Evolutionary conservation across 2,888 invertebrate genomes (phyloP).

Genomic region (Mongoloraphidia duomilia): DNA sequence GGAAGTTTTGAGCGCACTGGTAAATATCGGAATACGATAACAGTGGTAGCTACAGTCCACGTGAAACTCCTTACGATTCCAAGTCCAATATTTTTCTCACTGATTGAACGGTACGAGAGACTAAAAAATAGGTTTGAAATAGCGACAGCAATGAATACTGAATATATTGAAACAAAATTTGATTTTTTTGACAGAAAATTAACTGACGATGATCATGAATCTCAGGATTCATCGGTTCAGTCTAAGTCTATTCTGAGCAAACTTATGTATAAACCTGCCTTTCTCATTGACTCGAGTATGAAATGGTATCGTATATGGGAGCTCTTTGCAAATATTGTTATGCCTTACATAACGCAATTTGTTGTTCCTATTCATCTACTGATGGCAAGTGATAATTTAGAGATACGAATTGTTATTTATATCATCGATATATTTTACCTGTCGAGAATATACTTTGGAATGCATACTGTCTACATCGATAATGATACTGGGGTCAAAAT

Average conservation of each 20-base stretch:
- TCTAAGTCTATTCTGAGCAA: no score
- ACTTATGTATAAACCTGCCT: no score
- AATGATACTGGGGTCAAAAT: conserved; percentile 13
- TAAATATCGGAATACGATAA: conserved; percentile 13
- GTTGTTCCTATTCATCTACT: conserved; percentile 6
- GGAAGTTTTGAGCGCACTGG: conserved; percentile 13
- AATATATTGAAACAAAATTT: background rate
- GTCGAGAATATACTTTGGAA: conserved; percentile 12
- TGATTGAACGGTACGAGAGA: background rate
- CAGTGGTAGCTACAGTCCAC: conserved; percentile 11
- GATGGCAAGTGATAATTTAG: background rate
- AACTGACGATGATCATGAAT: no score
- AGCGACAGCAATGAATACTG: background rate
- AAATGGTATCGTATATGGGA: conserved; percentile 9
- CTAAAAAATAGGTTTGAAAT: background rate
- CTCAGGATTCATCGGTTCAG: no score
- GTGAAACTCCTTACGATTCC: conserved; percentile 10
- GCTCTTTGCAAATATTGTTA: conserved; percentile 12
- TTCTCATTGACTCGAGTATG: background rate
- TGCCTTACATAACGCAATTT: conserved; percentile 6
- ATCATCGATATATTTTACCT: conserved; percentile 12
- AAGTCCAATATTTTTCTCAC: conserved; percentile 5
- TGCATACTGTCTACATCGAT: conserved; percentile 16
- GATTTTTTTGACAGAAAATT: no score
- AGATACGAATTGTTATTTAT: background rate